Conservation (phyloP, 2,888 invertebrate species). For the Chrysina gloriosa region DNA sequence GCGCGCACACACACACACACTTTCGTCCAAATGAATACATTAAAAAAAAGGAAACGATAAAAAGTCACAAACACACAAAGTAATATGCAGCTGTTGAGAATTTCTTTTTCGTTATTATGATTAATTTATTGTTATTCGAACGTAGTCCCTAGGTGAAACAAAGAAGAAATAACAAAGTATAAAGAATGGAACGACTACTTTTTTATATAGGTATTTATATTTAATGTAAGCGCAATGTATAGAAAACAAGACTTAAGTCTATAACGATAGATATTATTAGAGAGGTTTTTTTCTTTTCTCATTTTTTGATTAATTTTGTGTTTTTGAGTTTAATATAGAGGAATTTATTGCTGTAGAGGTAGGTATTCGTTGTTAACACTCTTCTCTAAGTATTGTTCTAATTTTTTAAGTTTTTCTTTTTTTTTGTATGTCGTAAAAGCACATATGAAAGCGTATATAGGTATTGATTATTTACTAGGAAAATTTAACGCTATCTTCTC, state of each 20-base stretch:
- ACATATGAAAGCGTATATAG: too few species aligned
- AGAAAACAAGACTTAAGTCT: conserved; percentile 24
- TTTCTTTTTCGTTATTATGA: conserved; percentile 5
- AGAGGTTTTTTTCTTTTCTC: conserved; percentile 1
- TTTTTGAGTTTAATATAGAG: neutral
- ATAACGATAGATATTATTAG: conserved; percentile 9
- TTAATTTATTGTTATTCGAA: conserved; percentile 28
- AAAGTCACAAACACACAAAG: too few species aligned
- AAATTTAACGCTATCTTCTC: neutral
- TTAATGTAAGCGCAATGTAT: conserved; percentile 24
- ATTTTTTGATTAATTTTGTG: conserved; percentile 20
- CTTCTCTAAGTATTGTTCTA: conserved; percentile 1
- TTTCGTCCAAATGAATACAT: too few species aligned
- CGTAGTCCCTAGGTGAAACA: conserved; percentile 1
- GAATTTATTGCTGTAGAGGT: conserved; percentile 23
- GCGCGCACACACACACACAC: conserved; percentile 1
- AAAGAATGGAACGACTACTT: conserved; percentile 19
- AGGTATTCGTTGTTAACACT: conserved; percentile 14
- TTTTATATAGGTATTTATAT: conserved; percentile 30
- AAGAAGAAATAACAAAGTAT: conserved; percentile 4
- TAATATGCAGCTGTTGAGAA: conserved; percentile 29
- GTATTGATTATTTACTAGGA: too few species aligned
- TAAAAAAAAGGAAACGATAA: too few species aligned
- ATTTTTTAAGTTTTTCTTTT: neutral
- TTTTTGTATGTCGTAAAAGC: too few species aligned